Conservation (phyloP, 2,797 vertebrate species). For the Pangasius mekongensis region DNA sequence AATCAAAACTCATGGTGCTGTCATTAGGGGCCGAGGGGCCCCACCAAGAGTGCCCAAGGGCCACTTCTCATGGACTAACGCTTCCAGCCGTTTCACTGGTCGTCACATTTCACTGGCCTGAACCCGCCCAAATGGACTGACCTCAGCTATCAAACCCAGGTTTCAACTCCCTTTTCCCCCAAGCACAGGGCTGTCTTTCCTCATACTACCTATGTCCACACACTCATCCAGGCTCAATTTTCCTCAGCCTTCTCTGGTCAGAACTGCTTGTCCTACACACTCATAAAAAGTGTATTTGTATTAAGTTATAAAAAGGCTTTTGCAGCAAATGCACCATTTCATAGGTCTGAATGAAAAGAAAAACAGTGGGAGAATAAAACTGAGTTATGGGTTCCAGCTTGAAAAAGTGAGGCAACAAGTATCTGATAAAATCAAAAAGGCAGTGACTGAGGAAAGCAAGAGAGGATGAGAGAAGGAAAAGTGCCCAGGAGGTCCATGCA, state of each 20-base stretch:
- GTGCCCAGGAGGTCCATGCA: constrained; percentile 62
- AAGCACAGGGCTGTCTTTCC: constrained; percentile 21
- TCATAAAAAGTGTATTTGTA: constrained; percentile 68
- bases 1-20: constrained; percentile 79
- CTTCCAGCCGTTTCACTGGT: constrained; percentile 58
- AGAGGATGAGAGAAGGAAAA: constrained; percentile 22
- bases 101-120: constrained; percentile 53
- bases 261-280: constrained; percentile 53
- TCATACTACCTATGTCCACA: constrained; percentile 37
- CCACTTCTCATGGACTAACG: constrained; percentile 55
- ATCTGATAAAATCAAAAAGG: constrained; percentile 64
- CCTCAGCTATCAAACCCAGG: constrained; percentile 41
- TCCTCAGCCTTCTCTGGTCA: constrained; percentile 53
- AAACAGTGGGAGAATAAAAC: constrained; percentile 86
- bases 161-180: constrained; percentile 17
- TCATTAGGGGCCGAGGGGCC: constrained; percentile 58
- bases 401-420: constrained; percentile 84
- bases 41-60: constrained; percentile 46
- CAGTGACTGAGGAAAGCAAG: constrained; percentile 32
- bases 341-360: constrained; percentile 77
- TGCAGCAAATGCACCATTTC: constrained; percentile 82
- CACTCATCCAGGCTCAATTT: constrained; percentile 42
- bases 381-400: constrained; percentile 90
- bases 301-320: constrained; percentile 75
- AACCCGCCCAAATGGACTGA: constrained; percentile 43